Evolutionary conservation across 2,797 vertebrate species (phyloP), one percentile per base, ranked within the genome.

Genomic region (Vespertilio murinus): DNA sequence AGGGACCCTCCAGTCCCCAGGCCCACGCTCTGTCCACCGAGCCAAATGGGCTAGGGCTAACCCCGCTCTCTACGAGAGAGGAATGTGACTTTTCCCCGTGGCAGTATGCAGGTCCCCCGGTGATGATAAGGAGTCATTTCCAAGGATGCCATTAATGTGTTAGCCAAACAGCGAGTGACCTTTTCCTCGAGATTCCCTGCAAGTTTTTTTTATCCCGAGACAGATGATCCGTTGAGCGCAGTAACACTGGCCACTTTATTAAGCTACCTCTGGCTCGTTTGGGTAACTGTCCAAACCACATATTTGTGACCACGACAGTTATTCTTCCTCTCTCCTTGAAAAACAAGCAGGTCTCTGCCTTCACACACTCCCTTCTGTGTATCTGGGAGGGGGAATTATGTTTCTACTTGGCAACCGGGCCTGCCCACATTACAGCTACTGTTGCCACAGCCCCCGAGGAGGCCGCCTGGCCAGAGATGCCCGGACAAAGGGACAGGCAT

Each of bases 291-390:
- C 98, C 98, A 98, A 98, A 97, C 97, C 97, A 98, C 97, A 70
- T 97, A 97, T 98, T 98, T 98, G 97, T 98, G 98, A 98, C 97
- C 97, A 98, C 95, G 97, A 98, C 95, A 98, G 97, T 97, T 98
- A 97, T 94, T 97, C 97, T 98, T 98, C 97, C 97, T 98, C 97
- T 96, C 97, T 97, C 96, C 97, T 97, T 97, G 96, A 97, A 97
- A 98, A 98, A 98, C 97, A 97, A 98, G 96, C 96, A 64, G 93
- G 96, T 80, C 98, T 97, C 96, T 96, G 95, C 96, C 97, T 88
- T 90, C 67, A 96, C 94, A 96, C 93, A 88, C 97, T 94, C 93
- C 91, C 94, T 97, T 97, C 93, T 95, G 91, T 96, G 95, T 84
- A 96, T 70, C 90, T 83, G 90, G 65, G 94, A 0, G 0, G 91